Percentiles rank a stretch among this genome's conserved stretches.
Conservation (phyloP, 2,113 vertebrate genomes). For the Falco punctatus region DNA sequence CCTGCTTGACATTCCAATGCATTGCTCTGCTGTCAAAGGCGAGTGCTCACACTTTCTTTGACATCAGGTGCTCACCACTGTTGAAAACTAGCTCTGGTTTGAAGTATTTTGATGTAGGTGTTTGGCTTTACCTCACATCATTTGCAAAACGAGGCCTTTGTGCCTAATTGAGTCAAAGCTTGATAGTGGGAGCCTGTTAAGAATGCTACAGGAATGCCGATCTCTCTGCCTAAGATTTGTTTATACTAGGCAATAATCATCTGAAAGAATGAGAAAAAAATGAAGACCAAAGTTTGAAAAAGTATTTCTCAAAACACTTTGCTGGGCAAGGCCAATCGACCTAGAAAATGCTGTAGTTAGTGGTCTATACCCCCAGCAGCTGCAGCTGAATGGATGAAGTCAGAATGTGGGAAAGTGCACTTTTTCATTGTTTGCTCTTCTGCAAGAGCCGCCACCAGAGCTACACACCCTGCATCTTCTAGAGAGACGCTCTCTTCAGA, state of each 20-base stretch:
- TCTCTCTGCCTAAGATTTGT: background rate
- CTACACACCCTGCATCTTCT: background rate
- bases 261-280: background rate
- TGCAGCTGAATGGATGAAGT: background rate
- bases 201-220: slow-evolving; percentile 3
- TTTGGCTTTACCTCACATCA: background rate
- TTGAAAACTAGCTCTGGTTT: background rate
- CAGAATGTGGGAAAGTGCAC: slow-evolving; percentile 4
- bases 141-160: background rate
- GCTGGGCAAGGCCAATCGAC: background rate
- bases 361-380: background rate
- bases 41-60: background rate
- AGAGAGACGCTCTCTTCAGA: slow-evolving; percentile 67
- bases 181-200: background rate
- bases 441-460: background rate
- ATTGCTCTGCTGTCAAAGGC: background rate
- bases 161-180: background rate
- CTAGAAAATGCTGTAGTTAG: background rate
- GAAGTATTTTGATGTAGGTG: background rate
- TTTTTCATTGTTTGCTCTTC: background rate
- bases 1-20: background rate
- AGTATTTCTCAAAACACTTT: background rate
- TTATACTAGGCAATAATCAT: background rate
- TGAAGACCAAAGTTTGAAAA: background rate
- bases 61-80: background rate